Evolutionary conservation across 2,113 vertebrate genomes (phyloP), one percentile per base, ranked within the genome.

Genomic region (Tupaia tana): DNA sequence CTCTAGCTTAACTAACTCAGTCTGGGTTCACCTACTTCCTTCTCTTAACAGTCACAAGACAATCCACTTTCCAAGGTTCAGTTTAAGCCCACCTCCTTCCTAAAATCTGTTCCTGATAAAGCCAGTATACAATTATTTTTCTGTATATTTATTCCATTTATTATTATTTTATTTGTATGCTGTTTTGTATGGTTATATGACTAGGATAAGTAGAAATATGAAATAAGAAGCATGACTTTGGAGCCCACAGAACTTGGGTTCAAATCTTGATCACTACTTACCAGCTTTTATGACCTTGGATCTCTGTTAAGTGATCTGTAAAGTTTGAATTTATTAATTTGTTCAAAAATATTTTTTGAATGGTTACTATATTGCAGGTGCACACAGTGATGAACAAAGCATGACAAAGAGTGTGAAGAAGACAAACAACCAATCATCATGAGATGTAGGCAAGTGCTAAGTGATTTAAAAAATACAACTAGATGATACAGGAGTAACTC

Each of bases 61-160:
- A 43, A 83, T 22, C 31, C 79, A 84, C 22, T 94, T 93, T 93
- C 54, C 14, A 77, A 85, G 56, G n/a, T 11, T 89, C n/a, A 3
- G 15, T 81, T 89, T 25, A 63, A 81, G 12, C 83, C 54, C 11
- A 52, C 1, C 8, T 89, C 7, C 64, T 61, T 95, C 13, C 19
- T 71, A 19, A 86, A 82, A 90, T 10, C 19, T 70, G 9, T 79
- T 19, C 3, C 31, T 74, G 22, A 75, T 61, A 70, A 88, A 94
- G 59, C 22, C 43, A 27, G 11, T 31, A 34, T 79, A 70, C 15
- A 88, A n/a, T 73, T 85, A n/a, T 16, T 90, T 94, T 89, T 43
- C 15, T 83, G n/a, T 31, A 93, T 27, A 81, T 78, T 95, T 91
- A 54, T 90, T 13, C 3, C 19, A 66, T 34, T 93, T 82, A 71